Evolutionary conservation across 2,888 invertebrate species (phyloP).

Genomic region (Cataglyphis livida): DNA sequence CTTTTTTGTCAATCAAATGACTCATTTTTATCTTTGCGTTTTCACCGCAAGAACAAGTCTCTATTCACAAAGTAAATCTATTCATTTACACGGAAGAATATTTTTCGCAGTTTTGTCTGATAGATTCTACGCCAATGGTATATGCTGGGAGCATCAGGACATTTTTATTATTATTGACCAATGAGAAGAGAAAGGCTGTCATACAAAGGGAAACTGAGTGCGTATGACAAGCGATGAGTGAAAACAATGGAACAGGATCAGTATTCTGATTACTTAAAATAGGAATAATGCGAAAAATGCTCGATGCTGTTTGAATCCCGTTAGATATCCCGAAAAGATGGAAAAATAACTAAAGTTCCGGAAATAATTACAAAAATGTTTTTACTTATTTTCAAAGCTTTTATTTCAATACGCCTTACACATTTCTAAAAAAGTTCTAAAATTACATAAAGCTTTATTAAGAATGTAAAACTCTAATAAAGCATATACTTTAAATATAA

Average conservation of each 20-base stretch:
- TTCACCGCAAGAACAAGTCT: slow-evolving; percentile 3
- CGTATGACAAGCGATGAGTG: slow-evolving; percentile 42
- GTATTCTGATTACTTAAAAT: slow-evolving; percentile 48
- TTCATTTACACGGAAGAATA: neutral
- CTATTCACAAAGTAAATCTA: neutral
- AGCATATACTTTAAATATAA: neutral
- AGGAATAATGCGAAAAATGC: slow-evolving; percentile 31
- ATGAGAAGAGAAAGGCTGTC: slow-evolving; percentile 48
- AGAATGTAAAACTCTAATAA: neutral
- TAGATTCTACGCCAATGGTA: slow-evolving; percentile 27
- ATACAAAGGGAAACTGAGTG: slow-evolving; percentile 41
- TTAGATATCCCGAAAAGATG: neutral
- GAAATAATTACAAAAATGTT: slow-evolving; percentile 1
- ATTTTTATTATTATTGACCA: slow-evolving; percentile 49
- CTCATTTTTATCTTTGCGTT: neutral
- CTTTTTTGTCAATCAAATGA: neutral
- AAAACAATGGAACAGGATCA: slow-evolving; percentile 44
- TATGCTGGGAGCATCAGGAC: slow-evolving; percentile 27
- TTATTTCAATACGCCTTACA: neutral
- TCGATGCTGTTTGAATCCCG: neutral
- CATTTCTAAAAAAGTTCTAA: neutral
- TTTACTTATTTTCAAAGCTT: neutral
- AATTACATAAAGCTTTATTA: neutral
- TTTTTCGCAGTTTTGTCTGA: slow-evolving; percentile 13
- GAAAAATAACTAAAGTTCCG: neutral